Evolutionary conservation across 2,888 invertebrate genomes (phyloP).

Genomic region (Podabrus alpinus): DNA sequence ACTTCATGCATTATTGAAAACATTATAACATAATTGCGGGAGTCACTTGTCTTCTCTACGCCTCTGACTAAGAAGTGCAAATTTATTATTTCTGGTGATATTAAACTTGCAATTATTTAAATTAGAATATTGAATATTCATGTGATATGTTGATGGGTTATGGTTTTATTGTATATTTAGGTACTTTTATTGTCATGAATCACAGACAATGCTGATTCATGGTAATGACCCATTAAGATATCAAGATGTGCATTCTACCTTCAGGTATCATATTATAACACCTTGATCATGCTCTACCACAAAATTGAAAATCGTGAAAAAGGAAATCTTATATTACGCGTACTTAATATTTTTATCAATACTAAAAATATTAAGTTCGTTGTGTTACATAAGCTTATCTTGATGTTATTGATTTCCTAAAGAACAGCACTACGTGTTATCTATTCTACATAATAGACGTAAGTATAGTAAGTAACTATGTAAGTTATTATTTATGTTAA

Average conservation of each 20-base stretch:
- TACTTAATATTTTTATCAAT: not conserved
- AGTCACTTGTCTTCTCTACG: not conserved
- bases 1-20: not conserved
- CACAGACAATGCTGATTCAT: conserved; percentile 27
- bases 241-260: not conserved
- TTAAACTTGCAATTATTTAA: not conserved
- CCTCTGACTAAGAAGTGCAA: not conserved
- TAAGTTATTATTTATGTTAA: not conserved
- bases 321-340: not conserved
- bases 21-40: not conserved
- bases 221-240: conserved; percentile 26
- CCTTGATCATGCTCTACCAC: not conserved
- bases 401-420: not conserved
- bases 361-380: not conserved
- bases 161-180: not conserved
- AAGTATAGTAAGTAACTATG: not conserved
- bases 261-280: not conserved
- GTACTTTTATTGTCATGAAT: conserved; percentile 11
- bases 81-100: not conserved
- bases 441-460: not conserved
- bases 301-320: not conserved
- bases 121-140: conserved; percentile 34
- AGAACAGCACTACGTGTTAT: not conserved
- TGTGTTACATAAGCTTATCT: not conserved
- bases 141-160: conserved; percentile 23